Evolutionary conservation across 2,797 vertebrate species (phyloP).

Genomic region (Buceros bicornis): DNA sequence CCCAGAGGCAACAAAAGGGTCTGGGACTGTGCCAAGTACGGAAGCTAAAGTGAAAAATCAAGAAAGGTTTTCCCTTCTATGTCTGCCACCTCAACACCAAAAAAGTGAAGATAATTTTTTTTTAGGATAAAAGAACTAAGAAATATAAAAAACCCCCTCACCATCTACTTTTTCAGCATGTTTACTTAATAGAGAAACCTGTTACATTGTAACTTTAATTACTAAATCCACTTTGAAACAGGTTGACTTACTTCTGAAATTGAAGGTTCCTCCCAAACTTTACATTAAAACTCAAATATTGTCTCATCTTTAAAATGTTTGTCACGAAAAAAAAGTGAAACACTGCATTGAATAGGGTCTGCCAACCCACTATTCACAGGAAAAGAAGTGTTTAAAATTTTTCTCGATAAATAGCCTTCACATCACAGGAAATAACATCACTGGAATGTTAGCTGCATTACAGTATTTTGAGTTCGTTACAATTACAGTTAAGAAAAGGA

Average conservation of each 20-base stretch:
- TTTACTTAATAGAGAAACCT: neutral
- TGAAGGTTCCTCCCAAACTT: neutral
- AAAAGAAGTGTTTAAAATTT: neutral
- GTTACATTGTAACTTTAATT: neutral
- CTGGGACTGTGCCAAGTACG: neutral
- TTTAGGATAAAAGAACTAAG: neutral
- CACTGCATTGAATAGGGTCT: neutral
- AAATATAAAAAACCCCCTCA: accelerated
- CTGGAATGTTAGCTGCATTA: neutral
- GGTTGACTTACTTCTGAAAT: neutral
- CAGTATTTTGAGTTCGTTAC: conserved; percentile 11
- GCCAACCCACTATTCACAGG: neutral
- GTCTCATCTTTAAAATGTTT: neutral
- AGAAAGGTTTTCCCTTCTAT: neutral
- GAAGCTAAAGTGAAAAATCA: neutral
- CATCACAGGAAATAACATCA: neutral
- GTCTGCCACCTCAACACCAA: neutral
- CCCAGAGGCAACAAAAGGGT: neutral
- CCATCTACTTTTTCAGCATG: neutral
- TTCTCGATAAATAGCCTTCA: neutral
- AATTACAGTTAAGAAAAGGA: neutral
- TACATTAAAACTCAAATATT: neutral
- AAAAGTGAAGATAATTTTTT: neutral
- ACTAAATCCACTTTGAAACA: neutral
- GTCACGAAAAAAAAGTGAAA: neutral